Percentiles rank a stretch among this genome's conserved stretches.
phyloP scores from a whole-genome alignment of 2,113 vertebrate species.

The Daboia siamensis region DNA sequence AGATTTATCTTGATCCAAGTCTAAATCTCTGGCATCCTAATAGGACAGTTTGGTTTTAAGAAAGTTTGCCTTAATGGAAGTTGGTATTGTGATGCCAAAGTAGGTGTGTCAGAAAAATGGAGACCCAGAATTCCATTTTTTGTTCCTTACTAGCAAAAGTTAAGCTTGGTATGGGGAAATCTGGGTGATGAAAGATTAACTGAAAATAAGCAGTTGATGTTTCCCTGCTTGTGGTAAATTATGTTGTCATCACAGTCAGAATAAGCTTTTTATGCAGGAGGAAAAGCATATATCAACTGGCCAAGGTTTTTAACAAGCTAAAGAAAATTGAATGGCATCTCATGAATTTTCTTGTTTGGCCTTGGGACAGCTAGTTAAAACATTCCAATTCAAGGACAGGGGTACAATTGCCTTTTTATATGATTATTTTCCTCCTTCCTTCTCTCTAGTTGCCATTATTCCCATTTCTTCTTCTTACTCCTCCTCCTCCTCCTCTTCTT shows the following conservation, averaged over 20 bases:
- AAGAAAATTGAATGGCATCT: neutral
- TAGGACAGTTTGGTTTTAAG: too few species aligned
- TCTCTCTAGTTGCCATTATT: neutral
- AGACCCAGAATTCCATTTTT: neutral
- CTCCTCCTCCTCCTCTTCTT: rapidly evolving
- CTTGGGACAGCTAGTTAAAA: neutral
- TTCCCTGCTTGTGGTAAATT: neutral
- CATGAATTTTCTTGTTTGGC: neutral
- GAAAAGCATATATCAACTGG: neutral
- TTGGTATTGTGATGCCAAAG: neutral
- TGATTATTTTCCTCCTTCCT: neutral
- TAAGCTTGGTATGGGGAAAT: neutral
- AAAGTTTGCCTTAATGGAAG: neutral
- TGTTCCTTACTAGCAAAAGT: neutral
- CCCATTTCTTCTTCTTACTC: neutral
- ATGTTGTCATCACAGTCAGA: neutral
- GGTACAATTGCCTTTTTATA: neutral
- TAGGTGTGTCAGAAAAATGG: neutral
- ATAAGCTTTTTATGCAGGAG: neutral
- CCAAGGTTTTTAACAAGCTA: neutral
- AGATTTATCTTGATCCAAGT: neutral
- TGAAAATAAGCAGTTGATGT: neutral
- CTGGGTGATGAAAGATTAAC: neutral
- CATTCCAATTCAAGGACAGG: neutral
- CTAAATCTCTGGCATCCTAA: neutral